Evolutionary conservation across 92 coral and sea anemone genomes (phyloP), one percentile per base, ranked within the genome.

Genomic region (Siderastrea radians): DNA sequence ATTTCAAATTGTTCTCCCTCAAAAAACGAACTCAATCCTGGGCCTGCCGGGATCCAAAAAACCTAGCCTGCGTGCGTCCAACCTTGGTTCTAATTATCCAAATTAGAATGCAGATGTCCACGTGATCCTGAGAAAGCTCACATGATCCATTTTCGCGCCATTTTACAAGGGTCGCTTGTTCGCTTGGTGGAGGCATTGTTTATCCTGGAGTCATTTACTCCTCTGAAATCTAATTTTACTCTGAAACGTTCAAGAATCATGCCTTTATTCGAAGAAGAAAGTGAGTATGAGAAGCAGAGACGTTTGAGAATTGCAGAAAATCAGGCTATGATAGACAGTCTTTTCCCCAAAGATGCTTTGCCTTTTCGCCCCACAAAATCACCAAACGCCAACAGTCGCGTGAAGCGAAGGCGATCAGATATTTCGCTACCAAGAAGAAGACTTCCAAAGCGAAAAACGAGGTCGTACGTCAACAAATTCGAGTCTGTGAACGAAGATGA

Each of bases 271-370:
- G 14, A 80, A 49, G 68, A 85, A 12, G 95, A 95, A 81, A 75
- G 94, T 58, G 96, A 95, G 58, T 96, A 96, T 77, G 99, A 96
- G 62, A 90, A 91, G 72, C 79, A 87, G 45, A 65, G 96, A 13
- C 85, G 89, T 59, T 55, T 72, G n/a, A 86, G 92, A 75, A 95
- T 96, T 78, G 92, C 94, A 79, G 98, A 93, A 81, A 96, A 95
- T 78, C 90, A 92, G 71, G 95, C 91, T 16, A 85, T 95, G 90
- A 76, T 96, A 47, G 84, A 80, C 61, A 83, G 84, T 79, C 85
- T 96, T 44, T 96, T 96, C 43, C 96, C 98, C 3, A 88, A 92
- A 62, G 92, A 82, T 49, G 55, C 90, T 17, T 52, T n/a, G 59
- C 26, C 12, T 11, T 44, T 50, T 59, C 49, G 47, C 17, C 44